phyloP scores from a whole-genome alignment of 23 tunicate species.

The Diplosoma virens region DNA sequence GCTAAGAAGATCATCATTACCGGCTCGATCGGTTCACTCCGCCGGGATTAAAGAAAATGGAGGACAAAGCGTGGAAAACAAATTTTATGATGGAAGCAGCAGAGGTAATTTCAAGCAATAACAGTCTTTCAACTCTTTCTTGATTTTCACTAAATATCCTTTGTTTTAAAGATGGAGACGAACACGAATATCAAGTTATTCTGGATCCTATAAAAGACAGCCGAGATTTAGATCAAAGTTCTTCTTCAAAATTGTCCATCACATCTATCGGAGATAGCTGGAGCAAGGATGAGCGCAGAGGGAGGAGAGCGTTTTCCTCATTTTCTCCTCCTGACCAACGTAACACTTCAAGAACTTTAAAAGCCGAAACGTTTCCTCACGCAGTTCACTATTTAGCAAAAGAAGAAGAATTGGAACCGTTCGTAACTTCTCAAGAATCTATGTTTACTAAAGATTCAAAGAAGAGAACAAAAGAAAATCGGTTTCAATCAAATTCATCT shows the following conservation, averaged over 20 bases:
- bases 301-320: constrained; percentile 7
- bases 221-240: not conserved
- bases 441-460: not conserved
- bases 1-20: no score
- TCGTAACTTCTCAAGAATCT: not conserved
- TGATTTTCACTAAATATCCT: no score
- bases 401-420: constrained; percentile 3
- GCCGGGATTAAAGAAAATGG: no score
- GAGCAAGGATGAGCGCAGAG: not conserved
- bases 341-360: constrained; percentile 16
- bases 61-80: no score
- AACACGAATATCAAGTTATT: constrained; percentile 93
- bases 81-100: no score
- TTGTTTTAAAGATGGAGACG: constrained; percentile 74
- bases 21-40: no score
- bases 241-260: not conserved
- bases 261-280: constrained; percentile 31
- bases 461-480: not conserved
- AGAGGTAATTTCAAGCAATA: no score
- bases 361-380: constrained; percentile 74
- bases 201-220: constrained; percentile 37
- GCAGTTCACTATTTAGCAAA: constrained; percentile 10
- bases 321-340: constrained; percentile 30
- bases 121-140: no score
- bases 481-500: not conserved